Base-by-base conservation (phyloP, 2,113 vertebrate genomes). In the Typhlomys cinereus region DNA sequence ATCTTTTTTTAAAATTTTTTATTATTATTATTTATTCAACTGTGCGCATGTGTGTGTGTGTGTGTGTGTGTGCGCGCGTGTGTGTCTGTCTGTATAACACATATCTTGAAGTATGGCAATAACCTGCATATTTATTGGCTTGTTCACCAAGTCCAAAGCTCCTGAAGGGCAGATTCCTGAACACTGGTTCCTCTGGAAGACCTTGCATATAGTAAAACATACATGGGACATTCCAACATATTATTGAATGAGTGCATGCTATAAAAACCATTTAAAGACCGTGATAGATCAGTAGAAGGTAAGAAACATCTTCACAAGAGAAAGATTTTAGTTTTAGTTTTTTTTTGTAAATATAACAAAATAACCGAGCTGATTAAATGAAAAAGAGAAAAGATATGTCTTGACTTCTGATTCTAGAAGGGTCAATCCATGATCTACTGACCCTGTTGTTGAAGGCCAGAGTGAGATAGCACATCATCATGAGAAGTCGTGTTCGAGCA, bases 21-120 rank as follows among this genome's bases (percentile, higher is more conserved):
- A n/a, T n/a, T n/a, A n/a, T n/a, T n/a, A n/a, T n/a, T n/a, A n/a
- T n/a, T n/a, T n/a, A n/a, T n/a, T n/a, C n/a, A n/a, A n/a, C n/a
- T n/a, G n/a, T n/a, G n/a, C n/a, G n/a, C n/a, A n/a, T n/a, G n/a
- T n/a, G n/a, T n/a, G n/a, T n/a, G n/a, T n/a, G n/a, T n/a, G n/a
- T n/a, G n/a, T n/a, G n/a, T n/a, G n/a, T n/a, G n/a, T n/a, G n/a
- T n/a, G n/a, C n/a, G n/a, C n/a, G n/a, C n/a, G n/a, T n/a, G n/a
- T n/a, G n/a, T n/a, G n/a, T n/a, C n/a, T n/a, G 85, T 59, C 91
- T 88, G 88, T 57, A 64, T 66, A 80, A 39, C 23, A 46, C n/a
- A 9, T 7, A 59, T 61, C 59, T 69, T 81, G 25, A 31, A 67
- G 20, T 73, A 25, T 92, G 66, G 34, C 78, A 74, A 54, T 31